These are phyloP conservation scores for Balanococcus diminutus DNA, from an alignment of 2,888 invertebrate species.

Conservation along the genomic window DNA sequence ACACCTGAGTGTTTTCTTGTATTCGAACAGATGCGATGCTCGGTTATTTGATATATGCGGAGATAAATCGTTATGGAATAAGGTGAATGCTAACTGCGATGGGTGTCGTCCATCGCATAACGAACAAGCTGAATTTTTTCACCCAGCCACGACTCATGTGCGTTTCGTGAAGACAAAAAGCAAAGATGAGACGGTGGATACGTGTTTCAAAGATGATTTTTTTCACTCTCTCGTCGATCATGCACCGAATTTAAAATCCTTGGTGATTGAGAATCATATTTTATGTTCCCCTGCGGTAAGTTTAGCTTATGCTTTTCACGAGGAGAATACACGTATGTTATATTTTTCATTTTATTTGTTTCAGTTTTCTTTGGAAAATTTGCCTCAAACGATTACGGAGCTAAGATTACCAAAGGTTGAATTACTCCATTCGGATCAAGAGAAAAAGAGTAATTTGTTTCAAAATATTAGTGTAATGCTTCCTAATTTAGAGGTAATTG, in stretches of 20 bases:
- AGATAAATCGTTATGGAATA: constrained; percentile 28
- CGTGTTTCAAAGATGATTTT: constrained; percentile 31
- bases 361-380: constrained; percentile 18
- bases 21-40: constrained; percentile 34
- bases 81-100: constrained; percentile 16
- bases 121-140: not conserved
- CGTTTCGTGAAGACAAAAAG: not conserved
- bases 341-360: not conserved
- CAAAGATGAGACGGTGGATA: not conserved
- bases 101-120: constrained; percentile 7
- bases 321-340: too few species aligned
- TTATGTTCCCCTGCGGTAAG: constrained; percentile 6
- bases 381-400: constrained; percentile 36
- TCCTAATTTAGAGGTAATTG: constrained; percentile 50
- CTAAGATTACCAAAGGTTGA: constrained; percentile 16
- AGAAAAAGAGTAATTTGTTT: constrained; percentile 2
- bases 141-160: not conserved
- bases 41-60: constrained; percentile 20
- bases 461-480: not conserved
- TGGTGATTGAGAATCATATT: constrained; percentile 44
- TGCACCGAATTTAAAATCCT: constrained; percentile 27
- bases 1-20: not conserved
- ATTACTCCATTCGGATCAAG: not conserved
- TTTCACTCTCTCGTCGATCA: not conserved
- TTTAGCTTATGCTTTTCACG: too few species aligned